Conservation (phyloP, 92 coral and sea anemone genomes). For the Montipora capitata region DNA sequence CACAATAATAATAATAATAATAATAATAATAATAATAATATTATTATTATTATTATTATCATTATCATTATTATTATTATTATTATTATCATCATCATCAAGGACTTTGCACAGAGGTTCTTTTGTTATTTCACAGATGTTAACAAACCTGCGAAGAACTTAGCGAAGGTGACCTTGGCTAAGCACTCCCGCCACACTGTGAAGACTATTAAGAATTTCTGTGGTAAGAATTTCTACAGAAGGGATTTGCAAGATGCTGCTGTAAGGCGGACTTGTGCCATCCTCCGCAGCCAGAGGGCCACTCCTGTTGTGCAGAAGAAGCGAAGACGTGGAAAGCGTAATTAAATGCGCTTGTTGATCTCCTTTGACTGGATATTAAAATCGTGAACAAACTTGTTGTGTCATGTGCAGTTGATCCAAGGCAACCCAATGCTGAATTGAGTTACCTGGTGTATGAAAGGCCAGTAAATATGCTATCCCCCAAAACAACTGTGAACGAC, state of each 20-base stretch:
- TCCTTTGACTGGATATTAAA: conserved; percentile 29
- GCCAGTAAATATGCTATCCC: too few relatives aligned
- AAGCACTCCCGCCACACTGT: conserved; percentile 89
- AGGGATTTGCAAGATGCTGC: conserved; percentile 93
- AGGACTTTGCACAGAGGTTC: neutral
- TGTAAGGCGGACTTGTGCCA: conserved; percentile 90
- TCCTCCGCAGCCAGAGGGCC: conserved; percentile 96
- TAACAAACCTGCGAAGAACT: conserved; percentile 86
- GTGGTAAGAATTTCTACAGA: conserved; percentile 90
- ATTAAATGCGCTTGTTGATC: conserved; percentile 30
- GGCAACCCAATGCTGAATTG: too few relatives aligned
- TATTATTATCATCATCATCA: too few relatives aligned
- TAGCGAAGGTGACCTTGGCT: conserved; percentile 75
- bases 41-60: too few relatives aligned
- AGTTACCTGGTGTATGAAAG: too few relatives aligned
- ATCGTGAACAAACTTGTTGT: conserved; percentile 1
- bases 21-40: too few relatives aligned
- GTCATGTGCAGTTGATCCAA: neutral
- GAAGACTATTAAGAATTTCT: conserved; percentile 85
- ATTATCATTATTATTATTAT: too few relatives aligned
- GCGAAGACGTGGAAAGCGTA: conserved; percentile 98
- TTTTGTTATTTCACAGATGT: conserved; percentile 67
- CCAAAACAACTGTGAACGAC: too few relatives aligned
- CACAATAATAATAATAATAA: too few relatives aligned
- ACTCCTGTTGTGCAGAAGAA: conserved; percentile 95